These are phyloP conservation scores for Etheostoma spectabile DNA, from an alignment of 2,113 vertebrate species.

Conservation along the genomic window DNA sequence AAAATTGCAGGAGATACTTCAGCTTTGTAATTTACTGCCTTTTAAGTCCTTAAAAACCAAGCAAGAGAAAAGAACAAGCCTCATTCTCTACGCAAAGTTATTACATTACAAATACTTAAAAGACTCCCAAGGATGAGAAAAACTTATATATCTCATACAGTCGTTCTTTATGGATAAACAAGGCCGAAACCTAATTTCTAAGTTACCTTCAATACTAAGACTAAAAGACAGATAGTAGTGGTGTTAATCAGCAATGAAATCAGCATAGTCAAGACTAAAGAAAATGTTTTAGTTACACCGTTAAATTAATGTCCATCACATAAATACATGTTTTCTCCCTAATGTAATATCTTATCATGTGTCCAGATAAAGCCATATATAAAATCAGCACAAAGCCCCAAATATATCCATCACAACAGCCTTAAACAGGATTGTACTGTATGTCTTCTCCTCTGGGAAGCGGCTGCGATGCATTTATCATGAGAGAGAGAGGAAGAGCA, in stretches of 20 bases:
- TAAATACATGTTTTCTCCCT: neutral
- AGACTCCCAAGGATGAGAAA: too few relatives aligned
- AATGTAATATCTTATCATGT: neutral
- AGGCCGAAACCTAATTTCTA: too few relatives aligned
- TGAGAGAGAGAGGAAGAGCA: constrained; percentile 13
- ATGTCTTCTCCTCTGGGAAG: constrained; percentile 7
- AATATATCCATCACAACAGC: neutral
- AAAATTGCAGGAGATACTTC: too few relatives aligned
- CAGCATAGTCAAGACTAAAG: neutral
- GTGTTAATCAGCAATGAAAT: neutral
- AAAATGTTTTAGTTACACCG: neutral
- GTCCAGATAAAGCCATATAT: neutral
- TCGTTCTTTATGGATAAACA: too few relatives aligned
- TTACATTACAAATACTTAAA: too few relatives aligned
- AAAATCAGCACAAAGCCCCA: neutral
- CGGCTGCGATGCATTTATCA: constrained; percentile 39
- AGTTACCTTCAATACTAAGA: too few relatives aligned
- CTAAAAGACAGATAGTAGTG: too few relatives aligned
- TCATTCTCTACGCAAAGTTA: too few relatives aligned
- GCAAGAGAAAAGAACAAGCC: too few relatives aligned
- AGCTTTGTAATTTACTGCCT: too few relatives aligned
- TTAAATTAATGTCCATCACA: neutral
- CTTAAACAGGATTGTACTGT: neutral
- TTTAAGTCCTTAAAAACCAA: too few relatives aligned
- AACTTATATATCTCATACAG: too few relatives aligned